Base-by-base conservation (phyloP, 2,113 vertebrate species). In the Corythornis vintsioides region DNA sequence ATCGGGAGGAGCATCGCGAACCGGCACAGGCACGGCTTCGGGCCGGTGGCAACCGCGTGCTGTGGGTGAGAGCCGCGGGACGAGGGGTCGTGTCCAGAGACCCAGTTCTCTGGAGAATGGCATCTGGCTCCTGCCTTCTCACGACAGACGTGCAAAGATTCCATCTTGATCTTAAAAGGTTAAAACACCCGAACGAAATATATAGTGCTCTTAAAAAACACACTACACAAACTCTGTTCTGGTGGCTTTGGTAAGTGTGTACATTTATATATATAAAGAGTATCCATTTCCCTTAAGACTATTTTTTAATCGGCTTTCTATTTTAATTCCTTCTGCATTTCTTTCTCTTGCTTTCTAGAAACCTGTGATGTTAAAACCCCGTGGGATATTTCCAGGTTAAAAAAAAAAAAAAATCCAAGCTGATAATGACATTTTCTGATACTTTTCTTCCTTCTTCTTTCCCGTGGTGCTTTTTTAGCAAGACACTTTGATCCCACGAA, bases 11-110 rank as follows among this genome's bases (percentile, higher is more conserved):
- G 25, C 15, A 13, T 22, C 57, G 25, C 43, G 13, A 8, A 50
- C 0, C 22, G 79, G 65, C 43, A 47, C 1, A 33, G 47, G 15
- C 8, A 8, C 13, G 6, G 8, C 57, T 7, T 11, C 2, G 26
- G 11, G 11, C 28, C 31, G 70, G 33, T 59, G 19, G 22, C 20
- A 66, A 47, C 25, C 3, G 0, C 0, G 20, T 18, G 53, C 43
- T 40, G 15, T 29, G 1, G 1, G 61, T 19, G 31, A 19, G 21
- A 75, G 9, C 26, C 60, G 63, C 48, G 38, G 57, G 55, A 38
- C 8, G n/a, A 45, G 25, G n/a, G 22, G 22, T 16, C 38, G 5
- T 26, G 33, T 55, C n/a, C 29, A 59, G 45, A 28, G 19, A 28
- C 5, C 9, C 12, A 1, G 52, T 71, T 38, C 2, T 4, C 59